Conservation (phyloP, 2,797 vertebrate genomes). For the Lacerta agilis region DNA sequence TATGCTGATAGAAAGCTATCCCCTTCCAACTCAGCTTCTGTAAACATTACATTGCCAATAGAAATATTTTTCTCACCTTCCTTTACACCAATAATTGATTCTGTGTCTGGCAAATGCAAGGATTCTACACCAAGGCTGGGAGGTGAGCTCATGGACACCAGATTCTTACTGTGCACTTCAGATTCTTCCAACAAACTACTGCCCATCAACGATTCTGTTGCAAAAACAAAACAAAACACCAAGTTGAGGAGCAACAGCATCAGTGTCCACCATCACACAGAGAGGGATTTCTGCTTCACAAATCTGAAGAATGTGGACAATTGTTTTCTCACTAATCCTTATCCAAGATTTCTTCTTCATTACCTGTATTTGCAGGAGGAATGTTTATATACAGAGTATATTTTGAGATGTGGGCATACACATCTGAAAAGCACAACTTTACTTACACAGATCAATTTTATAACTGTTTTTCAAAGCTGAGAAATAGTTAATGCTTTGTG, state of each 20-base stretch:
- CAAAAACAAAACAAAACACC: slow-evolving; percentile 50
- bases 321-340: neutral
- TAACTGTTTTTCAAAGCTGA: slow-evolving; percentile 32
- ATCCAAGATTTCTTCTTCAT: neutral
- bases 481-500: neutral
- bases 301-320: neutral
- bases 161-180: slow-evolving; percentile 84
- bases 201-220: slow-evolving; percentile 84
- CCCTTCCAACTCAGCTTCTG: neutral
- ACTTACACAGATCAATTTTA: neutral
- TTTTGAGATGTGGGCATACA: neutral
- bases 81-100: slow-evolving; percentile 87
- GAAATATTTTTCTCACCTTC: slow-evolving; percentile 74
- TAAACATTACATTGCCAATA: too few species aligned
- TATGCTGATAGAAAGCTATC: neutral
- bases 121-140: slow-evolving; percentile 82
- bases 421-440: neutral
- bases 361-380: neutral
- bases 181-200: slow-evolving; percentile 90
- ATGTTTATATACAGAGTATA: neutral
- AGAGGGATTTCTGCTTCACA: neutral
- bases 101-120: slow-evolving; percentile 86
- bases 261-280: neutral
- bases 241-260: neutral
- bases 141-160: slow-evolving; percentile 90